Percentiles rank a stretch among this genome's conserved stretches.
Evolutionary conservation across 64 coral and sea anemone genomes (phyloP).

Genomic region (Actinia equina): DNA sequence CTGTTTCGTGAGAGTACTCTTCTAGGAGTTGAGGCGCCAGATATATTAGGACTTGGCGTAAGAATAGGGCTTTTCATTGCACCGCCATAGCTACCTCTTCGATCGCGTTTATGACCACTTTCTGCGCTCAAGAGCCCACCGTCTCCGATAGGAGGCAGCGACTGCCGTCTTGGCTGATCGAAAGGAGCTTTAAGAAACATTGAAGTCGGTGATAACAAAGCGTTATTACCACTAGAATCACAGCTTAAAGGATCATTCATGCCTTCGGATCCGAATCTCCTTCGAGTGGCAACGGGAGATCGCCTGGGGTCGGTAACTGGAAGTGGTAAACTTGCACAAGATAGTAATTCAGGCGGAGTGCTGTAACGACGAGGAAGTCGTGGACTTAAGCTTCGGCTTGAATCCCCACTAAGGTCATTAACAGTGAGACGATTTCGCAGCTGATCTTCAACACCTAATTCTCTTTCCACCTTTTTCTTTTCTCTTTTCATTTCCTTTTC

Average conservation of each 20-base stretch:
- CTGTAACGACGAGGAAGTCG: constrained; percentile 69
- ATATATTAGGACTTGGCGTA: constrained; percentile 15
- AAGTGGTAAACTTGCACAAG: constrained; percentile 36
- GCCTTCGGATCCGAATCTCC: constrained; percentile 51
- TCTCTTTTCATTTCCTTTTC: constrained; percentile 88
- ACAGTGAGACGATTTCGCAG: constrained; percentile 53
- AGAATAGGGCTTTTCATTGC: constrained; percentile 18
- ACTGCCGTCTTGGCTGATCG: constrained; percentile 77
- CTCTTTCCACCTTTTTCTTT: constrained; percentile 68
- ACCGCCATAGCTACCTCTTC: constrained; percentile 9
- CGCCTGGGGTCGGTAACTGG: constrained; percentile 49
- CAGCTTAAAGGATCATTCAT: constrained; percentile 3
- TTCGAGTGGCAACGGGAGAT: constrained; percentile 32
- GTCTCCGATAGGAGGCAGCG: constrained; percentile 63
- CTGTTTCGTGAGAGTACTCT: constrained; percentile 32
- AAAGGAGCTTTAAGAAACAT: constrained; percentile 67
- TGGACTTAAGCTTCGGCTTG: constrained; percentile 54
- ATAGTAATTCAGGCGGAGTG: constrained; percentile 56
- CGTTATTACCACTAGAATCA: neutral
- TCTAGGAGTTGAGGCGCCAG: constrained; percentile 42
- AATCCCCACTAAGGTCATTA: neutral
- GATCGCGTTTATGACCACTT: neutral
- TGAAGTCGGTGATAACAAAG: constrained; percentile 1
- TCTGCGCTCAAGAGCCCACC: constrained; percentile 51
- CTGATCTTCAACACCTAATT: constrained; percentile 59